Evolutionary conservation across 2,888 invertebrate species (phyloP), one percentile per base, ranked within the genome.

Genomic region (Aleiodes leptofemur): DNA sequence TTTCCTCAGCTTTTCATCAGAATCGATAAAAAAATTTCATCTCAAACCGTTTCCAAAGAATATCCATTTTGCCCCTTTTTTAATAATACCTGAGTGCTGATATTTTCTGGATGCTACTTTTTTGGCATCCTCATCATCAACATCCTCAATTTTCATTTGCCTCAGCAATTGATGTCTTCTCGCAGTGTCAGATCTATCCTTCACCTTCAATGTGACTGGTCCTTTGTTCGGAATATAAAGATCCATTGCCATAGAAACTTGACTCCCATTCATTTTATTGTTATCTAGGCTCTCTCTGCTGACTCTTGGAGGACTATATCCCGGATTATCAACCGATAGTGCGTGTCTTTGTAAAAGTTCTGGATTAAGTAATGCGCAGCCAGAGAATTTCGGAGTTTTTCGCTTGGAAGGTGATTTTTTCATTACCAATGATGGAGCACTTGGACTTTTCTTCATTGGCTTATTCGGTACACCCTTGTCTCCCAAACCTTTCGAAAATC

Each of bases 241-340:
- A 87, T 95, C 95, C 90, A 95, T 91, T 48, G 95, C 95, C 91
- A 95, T 93, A 0, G 95, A 95, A 3, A 93, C 93, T 86, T 94
- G 94, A 79, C 91, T 91, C 13, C 91, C 91, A 70, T 92, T 92
- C 9, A 93, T 93, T 81, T 91, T 91, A 76, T 91, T 86, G 2
- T 91, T 91, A 77, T 92, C 92, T 79, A 90, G 89, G 82, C 91
- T 91, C 76, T 90, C 89, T 74, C 90, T 89, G 78, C 74, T 85
- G 0, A 76, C 55, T 76, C 75, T 72, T 64, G 86, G 86, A 5
- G 88, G 85, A 78, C 83, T 87, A 75, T 89, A 89, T 85, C 92
- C 91, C 2, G 94, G 93, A 89, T 95, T 95, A 87, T 96, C 96
- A 76, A 96, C 95, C 73, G 96, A 96, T 77, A 96, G 90, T 29